Base-by-base conservation (phyloP, 64 coral and sea anemone species). In the Pocillopora damicornis region DNA sequence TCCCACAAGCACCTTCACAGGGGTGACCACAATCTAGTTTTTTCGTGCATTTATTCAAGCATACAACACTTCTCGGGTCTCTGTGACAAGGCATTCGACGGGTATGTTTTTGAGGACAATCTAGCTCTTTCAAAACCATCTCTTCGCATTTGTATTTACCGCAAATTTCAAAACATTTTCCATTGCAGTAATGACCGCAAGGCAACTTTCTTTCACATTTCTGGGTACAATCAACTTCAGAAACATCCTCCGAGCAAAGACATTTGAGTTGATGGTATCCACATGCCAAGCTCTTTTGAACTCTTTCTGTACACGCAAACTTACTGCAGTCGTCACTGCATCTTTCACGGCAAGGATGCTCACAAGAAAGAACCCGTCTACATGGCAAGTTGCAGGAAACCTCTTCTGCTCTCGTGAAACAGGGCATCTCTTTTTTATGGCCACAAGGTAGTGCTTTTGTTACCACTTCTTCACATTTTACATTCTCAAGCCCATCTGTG, bases 51-150 rank as follows among this genome's bases (percentile, higher is more conserved):
- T 58, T 83, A 9, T 88, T 20, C 57, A 61, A 60, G 18, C 93
- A 91, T 26, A 63, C 37, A 37, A 71, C 51, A 58, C 13, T 37
- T 18, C 18, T 63, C 10, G 76, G 71, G 26, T 88, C 73, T 25
- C 57, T 35, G 51, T 14, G 38, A 38, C 93, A 95, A 1, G 15
- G 15, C 15, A 91, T 26, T 35, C 57, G 11, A 63, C 58, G 38
- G 42, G 35, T 76, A 45, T 94, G 93, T 68, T 65, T 86, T 23
- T 85, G 86, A 37, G 60, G 37, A 67, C 76, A 88, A 81, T 23
- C 23, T 60, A 73, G 71, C 59, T 58, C 65, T 11, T 74, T 82
- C 78, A 20, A 13, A 8, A 67, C 89, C 77, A 61, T 51, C 37
- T 42, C 75, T 73, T 60, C 12, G 42, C 88, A 89, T 30, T 42